Base-by-base conservation (phyloP, 1,140 invertebrate genomes). In the Drosophila malerkotliana region DNA sequence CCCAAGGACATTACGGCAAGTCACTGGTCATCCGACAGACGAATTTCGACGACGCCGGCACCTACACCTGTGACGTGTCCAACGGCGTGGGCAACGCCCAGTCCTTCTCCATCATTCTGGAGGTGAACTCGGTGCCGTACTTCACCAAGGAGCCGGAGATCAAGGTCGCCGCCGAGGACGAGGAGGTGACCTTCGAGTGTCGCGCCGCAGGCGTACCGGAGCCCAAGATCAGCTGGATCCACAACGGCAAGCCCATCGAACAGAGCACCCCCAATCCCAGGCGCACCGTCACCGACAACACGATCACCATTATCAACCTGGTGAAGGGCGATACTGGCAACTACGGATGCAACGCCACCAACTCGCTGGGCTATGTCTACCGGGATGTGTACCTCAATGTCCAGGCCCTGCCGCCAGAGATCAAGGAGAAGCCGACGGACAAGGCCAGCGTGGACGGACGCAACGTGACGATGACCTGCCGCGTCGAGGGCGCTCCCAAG, bases 381-480 rank as follows among this genome's bases (percentile, higher is more conserved):
- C 98, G 98, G 90, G 98, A 99, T 93, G 97, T 99, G 44, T 99
- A 97, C 89, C 95, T 99, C 5, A 99, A 99, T 93, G 98, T 99
- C 6, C 93, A 98, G 75, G 97, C 97, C 10, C 93, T 99, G 54
- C 95, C 97, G 32, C 98, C 99, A 15, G 96, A 97, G 88, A 98
- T 99, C 61, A 95, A 95, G 10, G 95, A 97, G 83, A 94, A 96
- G 1, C 98, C 98, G 0, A 94, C 93, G 28, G 94, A 97, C 69
- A 73, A 96, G 49, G 94, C 95, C 3, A 97, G 96, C 18, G 97
- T 98, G 12, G 96, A 98, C 90, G 96, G 97, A 0, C 95, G 95
- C 47, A 94, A 95, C 41, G 95, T 98, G 0, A 96, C 94, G 54
- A 92, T 99, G 79, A 97, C 94, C 9, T 99, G 99, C 92, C 94